Evolutionary conservation across 2,888 invertebrate genomes (phyloP).

Genomic region (Teleiodes luculella): DNA sequence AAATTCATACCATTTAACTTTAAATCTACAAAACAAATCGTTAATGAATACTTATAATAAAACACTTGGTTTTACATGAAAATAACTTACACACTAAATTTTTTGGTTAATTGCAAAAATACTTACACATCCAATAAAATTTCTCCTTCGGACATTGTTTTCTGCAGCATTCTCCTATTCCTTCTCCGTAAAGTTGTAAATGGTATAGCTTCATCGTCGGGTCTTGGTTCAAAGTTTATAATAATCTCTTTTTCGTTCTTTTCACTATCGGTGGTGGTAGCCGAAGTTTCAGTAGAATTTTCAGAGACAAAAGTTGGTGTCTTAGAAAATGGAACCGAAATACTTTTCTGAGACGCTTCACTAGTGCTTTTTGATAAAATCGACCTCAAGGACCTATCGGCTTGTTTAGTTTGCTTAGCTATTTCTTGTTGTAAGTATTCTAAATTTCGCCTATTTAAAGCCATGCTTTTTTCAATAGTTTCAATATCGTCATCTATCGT

Average conservation of each 20-base stretch:
- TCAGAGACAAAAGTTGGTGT: constrained; percentile 76
- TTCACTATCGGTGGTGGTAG: constrained; percentile 75
- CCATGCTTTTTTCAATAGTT: constrained; percentile 75
- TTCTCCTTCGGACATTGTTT: constrained; percentile 90
- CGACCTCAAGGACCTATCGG: constrained; percentile 58
- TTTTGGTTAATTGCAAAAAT: too few species aligned
- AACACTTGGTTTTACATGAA: too few species aligned
- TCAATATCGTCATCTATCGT: constrained; percentile 74
- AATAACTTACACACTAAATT: too few species aligned
- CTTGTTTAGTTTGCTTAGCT: constrained; percentile 63
- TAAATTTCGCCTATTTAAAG: constrained; percentile 68
- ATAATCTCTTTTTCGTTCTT: constrained; percentile 89
- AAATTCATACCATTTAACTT: too few species aligned
- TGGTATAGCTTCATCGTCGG: constrained; percentile 81
- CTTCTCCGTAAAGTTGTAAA: constrained; percentile 75
- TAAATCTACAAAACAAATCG: too few species aligned
- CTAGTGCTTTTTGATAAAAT: constrained; percentile 70
- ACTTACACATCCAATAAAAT: constrained; percentile 81
- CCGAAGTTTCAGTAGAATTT: constrained; percentile 73
- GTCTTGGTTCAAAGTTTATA: constrained; percentile 90
- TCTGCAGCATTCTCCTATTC: constrained; percentile 80
- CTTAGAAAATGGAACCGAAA: constrained; percentile 66
- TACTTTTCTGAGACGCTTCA: constrained; percentile 66
- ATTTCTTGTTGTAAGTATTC: constrained; percentile 76
- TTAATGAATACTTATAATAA: too few species aligned